Percentiles rank a stretch among this genome's conserved stretches.
Conservation (phyloP, 2,113 vertebrate genomes). For the Eurystomus gularis region DNA sequence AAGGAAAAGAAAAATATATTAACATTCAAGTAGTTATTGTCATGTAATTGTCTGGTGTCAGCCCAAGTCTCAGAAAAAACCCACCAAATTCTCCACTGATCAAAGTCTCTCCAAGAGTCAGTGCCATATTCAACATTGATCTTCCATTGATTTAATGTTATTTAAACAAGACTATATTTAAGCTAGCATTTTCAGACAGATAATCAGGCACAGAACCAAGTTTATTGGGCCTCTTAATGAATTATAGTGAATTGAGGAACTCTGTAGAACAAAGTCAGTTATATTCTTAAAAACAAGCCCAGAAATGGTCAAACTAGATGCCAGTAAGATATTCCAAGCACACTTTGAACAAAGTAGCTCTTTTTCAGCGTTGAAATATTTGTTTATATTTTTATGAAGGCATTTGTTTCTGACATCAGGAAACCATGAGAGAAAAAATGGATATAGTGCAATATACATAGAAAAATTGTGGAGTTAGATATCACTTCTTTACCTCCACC, state of each 20-base stretch:
- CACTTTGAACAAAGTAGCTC: neutral
- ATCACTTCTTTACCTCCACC: neutral
- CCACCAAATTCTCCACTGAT: conserved; percentile 51
- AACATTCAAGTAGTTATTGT: conserved; percentile 55
- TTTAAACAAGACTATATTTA: conserved; percentile 54
- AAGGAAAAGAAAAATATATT: conserved; percentile 34
- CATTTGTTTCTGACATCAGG: neutral
- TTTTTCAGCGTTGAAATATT: neutral
- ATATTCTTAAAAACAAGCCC: neutral
- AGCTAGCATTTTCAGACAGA: conserved; percentile 33
- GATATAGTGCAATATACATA: neutral
- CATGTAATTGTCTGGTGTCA: conserved; percentile 32
- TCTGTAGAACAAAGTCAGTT: neutral
- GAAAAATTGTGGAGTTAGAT: neutral
- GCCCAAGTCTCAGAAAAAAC: conserved; percentile 28
- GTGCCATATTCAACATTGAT: conserved; percentile 62
- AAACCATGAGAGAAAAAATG: neutral
- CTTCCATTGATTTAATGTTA: conserved; percentile 49
- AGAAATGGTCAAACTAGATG: neutral
- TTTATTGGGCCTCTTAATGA: neutral
- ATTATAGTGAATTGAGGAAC: neutral
- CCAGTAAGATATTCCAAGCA: neutral
- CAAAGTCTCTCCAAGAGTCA: conserved; percentile 5
- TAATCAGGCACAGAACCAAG: neutral
- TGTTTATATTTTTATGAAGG: neutral